Evolutionary conservation across 2,888 invertebrate species (phyloP).

Genomic region (Trachelus troglodyta): DNA sequence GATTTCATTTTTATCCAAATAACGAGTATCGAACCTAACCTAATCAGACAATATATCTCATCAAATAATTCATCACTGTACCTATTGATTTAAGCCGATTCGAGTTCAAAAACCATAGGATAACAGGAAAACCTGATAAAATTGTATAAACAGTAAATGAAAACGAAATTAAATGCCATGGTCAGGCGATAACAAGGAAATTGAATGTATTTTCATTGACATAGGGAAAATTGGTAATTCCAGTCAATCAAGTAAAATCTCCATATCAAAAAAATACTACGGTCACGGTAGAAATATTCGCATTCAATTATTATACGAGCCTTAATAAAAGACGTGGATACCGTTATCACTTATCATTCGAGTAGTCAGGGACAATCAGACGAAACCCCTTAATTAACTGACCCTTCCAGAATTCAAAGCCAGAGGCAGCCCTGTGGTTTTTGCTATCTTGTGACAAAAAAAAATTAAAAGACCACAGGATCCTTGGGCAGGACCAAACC

Average conservation of each 20-base stretch:
- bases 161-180: not conserved
- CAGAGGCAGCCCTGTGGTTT: not conserved
- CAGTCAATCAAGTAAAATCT: not conserved
- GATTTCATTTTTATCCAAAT: slow-evolving; percentile 13
- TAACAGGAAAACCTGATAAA: not conserved
- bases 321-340: not conserved
- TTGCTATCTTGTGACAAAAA: not conserved
- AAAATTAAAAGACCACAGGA: not conserved
- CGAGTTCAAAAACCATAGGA: not conserved
- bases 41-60: slow-evolving; percentile 32
- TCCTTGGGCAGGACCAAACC: not conserved
- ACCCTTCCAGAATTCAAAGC: not conserved
- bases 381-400: not conserved
- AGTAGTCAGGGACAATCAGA: not conserved
- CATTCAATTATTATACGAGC: not conserved
- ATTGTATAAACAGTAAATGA: not conserved
- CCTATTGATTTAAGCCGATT: slow-evolving; percentile 9
- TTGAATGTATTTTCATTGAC: not conserved
- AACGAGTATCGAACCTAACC: not conserved
- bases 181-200: not conserved
- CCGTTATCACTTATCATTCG: not conserved
- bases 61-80: slow-evolving; percentile 7
- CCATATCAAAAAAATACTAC: not conserved
- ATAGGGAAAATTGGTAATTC: not conserved
- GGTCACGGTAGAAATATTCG: not conserved